Evolutionary conservation across 2,888 invertebrate genomes (phyloP), one percentile per base, ranked within the genome.

Genomic region (Belgica antarctica): DNA sequence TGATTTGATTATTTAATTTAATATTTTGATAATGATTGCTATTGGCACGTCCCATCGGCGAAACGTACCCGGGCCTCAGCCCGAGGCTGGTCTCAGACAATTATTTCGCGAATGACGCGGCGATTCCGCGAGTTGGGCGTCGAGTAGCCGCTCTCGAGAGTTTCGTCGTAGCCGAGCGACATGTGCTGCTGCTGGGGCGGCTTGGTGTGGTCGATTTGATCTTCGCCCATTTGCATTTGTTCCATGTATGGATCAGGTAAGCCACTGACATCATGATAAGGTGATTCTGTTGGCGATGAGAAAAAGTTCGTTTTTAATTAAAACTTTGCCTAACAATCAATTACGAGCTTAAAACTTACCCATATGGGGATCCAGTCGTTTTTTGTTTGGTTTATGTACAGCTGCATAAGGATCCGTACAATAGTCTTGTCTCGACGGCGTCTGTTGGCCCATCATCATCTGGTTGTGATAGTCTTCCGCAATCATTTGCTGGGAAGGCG

Each of bases 261-360:
- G 73, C 94, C 94, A 81, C 92, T 94, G 77, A 94, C 94, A 81
- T 95, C 95, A 80, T 91, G 91, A 85, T 94, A 95, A 75, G 93
- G 92, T 72, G 94, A 93, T 84, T 94, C 94, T 91, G 82, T 62
- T 81, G 78, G n/a, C n/a, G n/a, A n/a, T n/a, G n/a, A n/a, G n/a
- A 73, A 41, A n/a, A 12, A 19, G 25, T 12, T 52, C 17, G 27
- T 24, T 57, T 28, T 22, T 19, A 61, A 59, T 27, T 36, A 69
- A 69, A 34, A 69, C 59, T 52, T 68, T 46, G 47, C 17, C 22
- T 34, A 34, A 41, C 8, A 15, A 17, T 28, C 27, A 61, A 52
- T 68, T 47, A 52, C 1, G 7, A 63, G 12, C n/a, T 61, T 24
- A 19, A 62, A 47, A 83, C 86, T 86, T 78, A 94, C 93, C 93